These are phyloP conservation scores for Bombus breviceps DNA, from an alignment of 1,140 invertebrate species.

Conservation along the genomic window DNA sequence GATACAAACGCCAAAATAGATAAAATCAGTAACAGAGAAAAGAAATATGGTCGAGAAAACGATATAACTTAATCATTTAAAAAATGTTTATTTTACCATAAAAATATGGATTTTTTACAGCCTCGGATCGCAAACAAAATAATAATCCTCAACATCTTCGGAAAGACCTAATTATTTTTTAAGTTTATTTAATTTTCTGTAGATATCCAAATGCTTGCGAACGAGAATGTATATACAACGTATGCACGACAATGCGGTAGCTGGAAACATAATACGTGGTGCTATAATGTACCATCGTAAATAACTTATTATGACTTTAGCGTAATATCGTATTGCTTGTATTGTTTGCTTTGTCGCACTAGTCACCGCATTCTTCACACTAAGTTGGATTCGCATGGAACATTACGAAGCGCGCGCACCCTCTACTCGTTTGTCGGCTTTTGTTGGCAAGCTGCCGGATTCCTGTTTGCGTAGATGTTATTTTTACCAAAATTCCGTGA, in stretches of 20 bases:
- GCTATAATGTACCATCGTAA: constrained; percentile 18
- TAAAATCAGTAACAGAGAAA: not conserved
- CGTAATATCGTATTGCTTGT: constrained; percentile 27
- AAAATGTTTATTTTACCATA: too few species aligned
- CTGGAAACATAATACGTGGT: not conserved
- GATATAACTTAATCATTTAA: too few species aligned
- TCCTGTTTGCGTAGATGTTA: constrained; percentile 35
- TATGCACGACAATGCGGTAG: not conserved
- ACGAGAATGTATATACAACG: not conserved
- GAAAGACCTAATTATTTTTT: not conserved
- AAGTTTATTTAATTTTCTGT: not conserved
- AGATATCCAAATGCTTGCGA: not conserved
- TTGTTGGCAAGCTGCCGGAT: constrained; percentile 44
- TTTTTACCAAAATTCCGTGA: constrained; percentile 20
- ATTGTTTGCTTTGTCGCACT: constrained; percentile 31
- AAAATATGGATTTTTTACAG: too few species aligned
- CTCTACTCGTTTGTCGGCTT: constrained; percentile 4
- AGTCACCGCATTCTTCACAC: constrained; percentile 9
- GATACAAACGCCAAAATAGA: too few species aligned
- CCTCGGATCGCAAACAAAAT: too few species aligned
- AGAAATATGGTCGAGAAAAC: not conserved
- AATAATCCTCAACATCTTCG: too few species aligned
- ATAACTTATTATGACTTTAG: constrained; percentile 46
- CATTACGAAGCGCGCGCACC: constrained; percentile 34
- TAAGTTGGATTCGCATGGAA: constrained; percentile 32